Evolutionary conservation across 2,888 invertebrate species (phyloP), one percentile per base, ranked within the genome.

Genomic region (Leptopilina syphax): DNA sequence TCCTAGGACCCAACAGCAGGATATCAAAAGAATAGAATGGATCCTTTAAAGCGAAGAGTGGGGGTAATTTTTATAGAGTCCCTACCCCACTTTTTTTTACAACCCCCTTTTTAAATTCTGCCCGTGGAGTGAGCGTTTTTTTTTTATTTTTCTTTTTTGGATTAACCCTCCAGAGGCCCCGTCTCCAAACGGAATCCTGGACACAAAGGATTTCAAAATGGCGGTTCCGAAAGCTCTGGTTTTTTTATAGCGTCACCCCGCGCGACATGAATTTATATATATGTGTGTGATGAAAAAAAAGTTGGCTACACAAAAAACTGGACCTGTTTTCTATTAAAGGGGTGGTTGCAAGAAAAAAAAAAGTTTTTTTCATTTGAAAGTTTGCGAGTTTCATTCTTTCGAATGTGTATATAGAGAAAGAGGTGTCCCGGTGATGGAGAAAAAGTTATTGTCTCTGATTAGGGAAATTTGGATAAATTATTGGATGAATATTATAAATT

Each of bases 21-120:
- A 90, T 90, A 91, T 91, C 90, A 90, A 87, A 90, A 89, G 91
- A 91, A 91, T 91, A 89, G 91, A 91, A 90, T 89, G 90, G 90
- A 87, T 89, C 90, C 86, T 78, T 41, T 65, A 13, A 4, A 8
- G n/a, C n/a, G 34, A 34, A 73, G 83, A 84, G 90, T 85, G 88
- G 90, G 90, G 88, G 84, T 13, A 85, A 90, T 87, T 89, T 90
- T 90, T 87, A 86, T 87, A 85, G 82, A 82, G 82, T 83, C 86
- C 86, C 81, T 44, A 47, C 66, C 86, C 81, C 57, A 47, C 60
- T 60, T 63, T 76, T 82, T 79, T 82, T 82, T 76, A 34, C 54
- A 79, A 76, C 82, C 81, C 80, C 81, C 84, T 87, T 50, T 50
- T 50, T 9, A 57, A n/a, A 54, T 34, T 4, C n/a, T 24, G 18